Conservation (phyloP, 1,140 invertebrate genomes). For the Drosophila azteca region DNA sequence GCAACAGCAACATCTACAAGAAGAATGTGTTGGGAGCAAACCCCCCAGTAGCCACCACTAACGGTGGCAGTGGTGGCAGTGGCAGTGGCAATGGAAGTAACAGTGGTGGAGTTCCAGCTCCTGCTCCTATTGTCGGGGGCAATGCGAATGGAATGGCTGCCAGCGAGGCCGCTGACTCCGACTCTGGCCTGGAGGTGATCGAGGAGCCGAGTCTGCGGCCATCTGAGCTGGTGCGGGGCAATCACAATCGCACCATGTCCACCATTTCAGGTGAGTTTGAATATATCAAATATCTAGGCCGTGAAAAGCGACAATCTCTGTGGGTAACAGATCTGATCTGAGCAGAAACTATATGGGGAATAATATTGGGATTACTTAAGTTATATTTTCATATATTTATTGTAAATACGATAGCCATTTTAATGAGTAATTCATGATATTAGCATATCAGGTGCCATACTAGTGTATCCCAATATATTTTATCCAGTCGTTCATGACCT, state of each 20-base stretch:
- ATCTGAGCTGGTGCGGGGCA: constrained; percentile 86
- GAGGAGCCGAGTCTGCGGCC: constrained; percentile 87
- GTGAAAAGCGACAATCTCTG: too few relatives aligned
- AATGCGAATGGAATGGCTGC: background rate
- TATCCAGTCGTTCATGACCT: too few relatives aligned
- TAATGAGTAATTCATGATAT: too few relatives aligned
- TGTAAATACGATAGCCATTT: too few relatives aligned
- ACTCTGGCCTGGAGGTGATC: constrained; percentile 84
- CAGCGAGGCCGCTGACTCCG: constrained; percentile 72
- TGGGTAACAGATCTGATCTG: too few relatives aligned
- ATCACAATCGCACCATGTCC: constrained; percentile 83
- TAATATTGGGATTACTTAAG: too few relatives aligned
- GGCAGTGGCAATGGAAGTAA: too few relatives aligned
- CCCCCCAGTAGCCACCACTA: background rate
- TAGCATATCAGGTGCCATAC: too few relatives aligned
- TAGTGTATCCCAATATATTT: too few relatives aligned
- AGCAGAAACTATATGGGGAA: too few relatives aligned
- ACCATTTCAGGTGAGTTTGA: constrained; percentile 78
- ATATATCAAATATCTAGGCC: too few relatives aligned
- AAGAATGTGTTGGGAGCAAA: constrained; percentile 45
- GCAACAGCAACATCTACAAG: constrained; percentile 51
- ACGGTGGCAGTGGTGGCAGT: constrained; percentile 1
- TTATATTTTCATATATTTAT: too few relatives aligned
- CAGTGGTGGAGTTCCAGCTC: constrained; percentile 18
- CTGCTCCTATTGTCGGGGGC: background rate